Percentiles rank a stretch among this genome's conserved stretches.
These are phyloP conservation scores for Drosophila pallidifrons DNA, from an alignment of 1,140 invertebrate genomes.

Conservation along the genomic window DNA sequence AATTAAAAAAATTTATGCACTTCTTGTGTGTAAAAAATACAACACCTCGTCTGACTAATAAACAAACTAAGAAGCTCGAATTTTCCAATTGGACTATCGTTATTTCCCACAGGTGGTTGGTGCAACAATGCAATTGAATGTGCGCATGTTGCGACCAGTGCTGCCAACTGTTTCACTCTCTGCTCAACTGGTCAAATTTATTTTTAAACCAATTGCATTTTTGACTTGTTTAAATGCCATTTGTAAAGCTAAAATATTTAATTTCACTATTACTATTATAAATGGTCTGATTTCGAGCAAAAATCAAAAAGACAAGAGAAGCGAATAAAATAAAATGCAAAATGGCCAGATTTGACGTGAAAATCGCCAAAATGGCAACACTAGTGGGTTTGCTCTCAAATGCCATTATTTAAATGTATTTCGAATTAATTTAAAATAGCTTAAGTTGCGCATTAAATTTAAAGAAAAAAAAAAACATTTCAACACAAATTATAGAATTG, in stretches of 20 bases:
- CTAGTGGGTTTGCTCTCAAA: conserved; percentile 19
- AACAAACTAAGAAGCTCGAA: background rate
- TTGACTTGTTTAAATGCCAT: too few species aligned
- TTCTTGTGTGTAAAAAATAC: background rate
- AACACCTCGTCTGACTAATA: background rate
- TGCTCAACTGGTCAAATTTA: too few species aligned
- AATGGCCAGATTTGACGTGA: too few species aligned
- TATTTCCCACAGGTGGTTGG: conserved; percentile 41
- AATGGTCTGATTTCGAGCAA: too few species aligned
- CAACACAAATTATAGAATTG: conserved; percentile 45
- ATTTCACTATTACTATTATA: too few species aligned
- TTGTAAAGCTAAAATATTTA: too few species aligned
- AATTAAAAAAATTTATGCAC: background rate
- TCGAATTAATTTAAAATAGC: conserved; percentile 70
- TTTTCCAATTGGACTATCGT: background rate
- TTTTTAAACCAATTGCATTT: too few species aligned
- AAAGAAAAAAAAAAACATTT: conserved; percentile 35
- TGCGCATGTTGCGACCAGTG: conserved; percentile 23
- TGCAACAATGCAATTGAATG: conserved; percentile 12
- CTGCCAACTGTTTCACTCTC: background rate
- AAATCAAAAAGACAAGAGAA: too few species aligned
- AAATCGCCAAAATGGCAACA: too few species aligned
- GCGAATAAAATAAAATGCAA: too few species aligned
- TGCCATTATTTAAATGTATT: conserved; percentile 70
- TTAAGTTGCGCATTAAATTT: conserved; percentile 61